Evolutionary conservation across 2,797 vertebrate genomes (phyloP), one percentile per base, ranked within the genome.

Genomic region (Gastrophryne carolinensis): DNA sequence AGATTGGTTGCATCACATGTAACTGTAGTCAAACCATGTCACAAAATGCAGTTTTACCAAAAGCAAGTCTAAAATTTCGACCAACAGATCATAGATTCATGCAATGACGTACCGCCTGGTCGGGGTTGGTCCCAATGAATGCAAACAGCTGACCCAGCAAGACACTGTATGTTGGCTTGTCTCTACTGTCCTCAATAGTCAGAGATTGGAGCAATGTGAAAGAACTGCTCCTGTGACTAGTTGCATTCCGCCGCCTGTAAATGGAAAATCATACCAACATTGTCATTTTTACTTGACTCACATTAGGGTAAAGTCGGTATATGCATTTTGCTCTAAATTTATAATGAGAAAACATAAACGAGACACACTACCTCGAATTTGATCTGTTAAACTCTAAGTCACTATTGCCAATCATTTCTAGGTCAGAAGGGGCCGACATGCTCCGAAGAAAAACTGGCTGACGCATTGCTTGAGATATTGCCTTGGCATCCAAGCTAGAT

Each of bases 331-430:
- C n/a, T n/a, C n/a, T n/a, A n/a, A n/a, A n/a, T n/a, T n/a, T n/a
- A n/a, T n/a, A n/a, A n/a, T 10, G 1, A 23, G 17, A 35, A 30
- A 64, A 29, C 8, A 17, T 34, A 12, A 1, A 9, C 24, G 19
- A 50, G 15, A 27, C 23, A 13, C 9, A 0, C 3, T 83, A 94
- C 98, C 96, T 95, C 83, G 96, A 95, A 50, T 91, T 89, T 1
- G 94, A 90, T 41, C 97, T 90, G 54, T 93, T 93, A 82, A 99
- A 99, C 86, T 99, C 98, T 54, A 98, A 78, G 64, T 99, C 98
- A 72, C 97, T 96, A 3, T 90, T 98, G 52, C 95, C 96, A 5
- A 99, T 98, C 98, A 99, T 99, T 86, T 99, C 98, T 73, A 99
- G 86, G 85, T 99, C 98, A 8, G 98, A 99, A 0, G 98, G 98